These are phyloP conservation scores for Amblyopsis hoosieri DNA, from an alignment of 2,797 vertebrate genomes.

Conservation along the genomic window DNA sequence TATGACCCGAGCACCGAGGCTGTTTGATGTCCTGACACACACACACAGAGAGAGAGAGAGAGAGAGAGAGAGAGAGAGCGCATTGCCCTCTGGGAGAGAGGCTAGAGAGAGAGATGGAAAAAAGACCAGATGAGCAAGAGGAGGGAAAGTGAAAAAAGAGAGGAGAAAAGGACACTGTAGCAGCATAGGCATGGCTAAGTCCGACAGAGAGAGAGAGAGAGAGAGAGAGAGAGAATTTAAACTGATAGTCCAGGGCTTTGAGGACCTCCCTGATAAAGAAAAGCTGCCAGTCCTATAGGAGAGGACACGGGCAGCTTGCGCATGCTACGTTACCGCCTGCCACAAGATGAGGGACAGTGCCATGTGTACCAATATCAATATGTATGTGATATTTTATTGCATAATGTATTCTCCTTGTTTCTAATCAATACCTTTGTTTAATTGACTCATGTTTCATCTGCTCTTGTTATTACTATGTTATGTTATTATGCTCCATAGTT, in stretches of 20 bases:
- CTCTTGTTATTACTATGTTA: too few relatives aligned
- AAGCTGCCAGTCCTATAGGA: neutral
- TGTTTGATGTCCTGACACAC: constrained; percentile 68
- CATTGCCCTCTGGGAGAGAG: constrained; percentile 51
- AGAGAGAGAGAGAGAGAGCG: neutral
- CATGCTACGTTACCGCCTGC: too few relatives aligned
- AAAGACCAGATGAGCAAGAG: constrained; percentile 17
- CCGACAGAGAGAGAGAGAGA: constrained; percentile 2
- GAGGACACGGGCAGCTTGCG: too few relatives aligned
- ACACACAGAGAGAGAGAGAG: neutral
- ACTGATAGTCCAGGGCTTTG: too few relatives aligned
- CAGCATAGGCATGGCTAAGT: too few relatives aligned
- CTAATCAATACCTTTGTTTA: too few relatives aligned
- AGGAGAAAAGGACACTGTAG: constrained; percentile 3
- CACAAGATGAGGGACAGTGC: too few relatives aligned
- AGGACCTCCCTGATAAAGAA: neutral
- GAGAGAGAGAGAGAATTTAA: constrained; percentile 6
- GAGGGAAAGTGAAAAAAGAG: constrained; percentile 32
- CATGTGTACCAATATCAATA: too few relatives aligned
- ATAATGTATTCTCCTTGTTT: too few relatives aligned
- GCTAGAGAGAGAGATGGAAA: constrained; percentile 31
- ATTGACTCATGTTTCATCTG: too few relatives aligned
- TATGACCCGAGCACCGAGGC: constrained; percentile 59
- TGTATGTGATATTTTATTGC: too few relatives aligned
- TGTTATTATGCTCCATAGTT: too few relatives aligned